Conservation (phyloP, 2,113 vertebrate species). For the Zingel zingel region DNA sequence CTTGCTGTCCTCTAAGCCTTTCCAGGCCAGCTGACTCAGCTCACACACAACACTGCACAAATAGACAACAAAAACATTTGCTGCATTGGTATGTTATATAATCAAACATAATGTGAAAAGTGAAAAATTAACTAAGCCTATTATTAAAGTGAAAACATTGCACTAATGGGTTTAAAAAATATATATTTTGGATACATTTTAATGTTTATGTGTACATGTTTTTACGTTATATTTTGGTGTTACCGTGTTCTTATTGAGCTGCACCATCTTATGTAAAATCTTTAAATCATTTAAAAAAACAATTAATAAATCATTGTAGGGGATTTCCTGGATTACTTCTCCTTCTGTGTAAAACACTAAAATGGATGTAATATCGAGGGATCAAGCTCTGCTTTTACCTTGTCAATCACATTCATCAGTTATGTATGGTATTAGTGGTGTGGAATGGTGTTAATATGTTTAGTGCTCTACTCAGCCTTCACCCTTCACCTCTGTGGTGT, state of each 20-base stretch:
- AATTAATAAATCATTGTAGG: neutral
- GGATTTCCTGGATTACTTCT: neutral
- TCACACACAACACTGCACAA: conserved; percentile 41
- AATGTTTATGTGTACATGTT: neutral
- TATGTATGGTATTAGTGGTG: neutral
- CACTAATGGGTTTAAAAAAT: neutral
- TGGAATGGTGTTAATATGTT: neutral
- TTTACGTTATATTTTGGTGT: neutral
- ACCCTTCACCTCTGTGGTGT: conserved; percentile 60
- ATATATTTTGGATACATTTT: neutral
- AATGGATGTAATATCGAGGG: neutral
- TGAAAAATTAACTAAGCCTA: neutral
- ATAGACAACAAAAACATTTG: conserved; percentile 11
- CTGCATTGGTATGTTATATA: neutral
- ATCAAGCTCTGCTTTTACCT: neutral
- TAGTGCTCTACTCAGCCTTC: neutral
- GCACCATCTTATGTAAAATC: neutral
- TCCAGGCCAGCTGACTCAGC: conserved; percentile 86
- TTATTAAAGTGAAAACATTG: neutral
- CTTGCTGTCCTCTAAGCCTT: conserved; percentile 84
- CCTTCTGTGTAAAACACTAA: neutral
- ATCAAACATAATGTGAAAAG: neutral
- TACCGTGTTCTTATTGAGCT: neutral
- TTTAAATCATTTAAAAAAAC: no score
- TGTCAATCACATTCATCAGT: neutral